A percentile compares a stretch with the other conserved stretches of the same genome.
Conservation (phyloP, 2,797 vertebrate species). For the Lacerta agilis region DNA sequence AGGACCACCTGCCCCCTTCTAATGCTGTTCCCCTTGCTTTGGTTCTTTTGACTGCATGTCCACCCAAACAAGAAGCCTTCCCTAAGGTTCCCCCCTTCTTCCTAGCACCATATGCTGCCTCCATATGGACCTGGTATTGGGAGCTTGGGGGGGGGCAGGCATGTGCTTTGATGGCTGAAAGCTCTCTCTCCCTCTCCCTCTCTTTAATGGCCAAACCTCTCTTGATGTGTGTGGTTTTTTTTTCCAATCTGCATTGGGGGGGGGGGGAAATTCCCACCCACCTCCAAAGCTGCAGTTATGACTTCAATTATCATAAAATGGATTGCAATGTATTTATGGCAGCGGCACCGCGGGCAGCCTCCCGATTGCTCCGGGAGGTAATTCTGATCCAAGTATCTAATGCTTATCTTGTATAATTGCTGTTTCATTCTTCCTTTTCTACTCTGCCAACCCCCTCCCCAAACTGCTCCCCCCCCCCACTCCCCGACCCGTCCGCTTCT, state of each 20-base stretch:
- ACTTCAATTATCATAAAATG: slow-evolving; percentile 53
- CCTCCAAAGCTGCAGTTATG: slow-evolving; percentile 42
- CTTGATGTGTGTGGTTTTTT: slow-evolving; percentile 7
- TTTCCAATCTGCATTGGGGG: slow-evolving; percentile 22
- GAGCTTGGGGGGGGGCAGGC: not conserved
- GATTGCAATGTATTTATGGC: slow-evolving; percentile 47
- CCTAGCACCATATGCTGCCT: slow-evolving; percentile 23
- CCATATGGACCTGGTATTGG: slow-evolving; percentile 17
- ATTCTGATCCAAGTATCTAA: slow-evolving; percentile 42
- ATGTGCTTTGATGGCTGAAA: slow-evolving; percentile 15
- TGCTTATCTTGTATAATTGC: slow-evolving; percentile 54
- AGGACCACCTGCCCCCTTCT: not conserved
- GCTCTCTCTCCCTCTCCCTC: not conserved
- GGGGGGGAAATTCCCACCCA: slow-evolving; percentile 30
- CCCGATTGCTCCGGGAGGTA: slow-evolving; percentile 41
- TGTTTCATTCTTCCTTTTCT: slow-evolving; percentile 42
- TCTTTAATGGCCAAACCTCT: slow-evolving; percentile 34
- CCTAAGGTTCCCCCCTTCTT: not conserved
- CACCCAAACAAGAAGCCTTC: not conserved
- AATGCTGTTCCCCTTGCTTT: not conserved
- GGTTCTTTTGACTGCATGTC: not conserved
- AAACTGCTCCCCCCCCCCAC: not conserved
- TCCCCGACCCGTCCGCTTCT: slow-evolving; percentile 50
- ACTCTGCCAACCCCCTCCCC: not conserved
- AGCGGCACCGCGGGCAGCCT: slow-evolving; percentile 17